phyloP scores from a whole-genome alignment of 2,113 vertebrate genomes.

The Leucopsar rothschildi region DNA sequence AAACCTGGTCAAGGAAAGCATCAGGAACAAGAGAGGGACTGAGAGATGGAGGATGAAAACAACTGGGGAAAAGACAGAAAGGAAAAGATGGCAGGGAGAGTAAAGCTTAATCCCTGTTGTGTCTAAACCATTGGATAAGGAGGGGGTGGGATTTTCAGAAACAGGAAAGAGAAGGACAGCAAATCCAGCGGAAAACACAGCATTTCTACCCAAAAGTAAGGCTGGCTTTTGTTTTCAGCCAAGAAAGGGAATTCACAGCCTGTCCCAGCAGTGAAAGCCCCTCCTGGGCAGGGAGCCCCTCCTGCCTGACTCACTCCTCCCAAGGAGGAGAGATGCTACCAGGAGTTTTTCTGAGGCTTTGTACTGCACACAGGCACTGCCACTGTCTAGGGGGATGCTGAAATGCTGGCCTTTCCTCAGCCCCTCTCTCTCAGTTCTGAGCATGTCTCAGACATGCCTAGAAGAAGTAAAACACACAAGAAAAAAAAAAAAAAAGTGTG shows the following conservation, averaged over 20 bases:
- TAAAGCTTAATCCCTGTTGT: not conserved
- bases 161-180: not conserved
- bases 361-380: not conserved
- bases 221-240: not conserved
- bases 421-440: not conserved
- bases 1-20: not conserved
- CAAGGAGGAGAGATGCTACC: not conserved
- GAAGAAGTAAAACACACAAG: not conserved
- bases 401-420: not conserved
- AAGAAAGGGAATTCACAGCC: not conserved
- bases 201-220: not conserved
- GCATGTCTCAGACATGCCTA: not conserved
- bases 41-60: not conserved
- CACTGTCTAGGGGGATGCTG: not conserved
- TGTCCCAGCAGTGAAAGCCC: not conserved
- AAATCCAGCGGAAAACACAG: fast-evolving
- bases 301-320: not conserved
- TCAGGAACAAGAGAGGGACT: not conserved
- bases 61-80: not conserved
- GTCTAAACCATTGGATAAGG: not conserved
- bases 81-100: fast-evolving
- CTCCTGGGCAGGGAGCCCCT: not conserved
- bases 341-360: not conserved
- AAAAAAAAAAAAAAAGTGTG: too few species aligned
- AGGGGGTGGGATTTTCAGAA: not conserved